These are phyloP conservation scores for Nomada lathburiana DNA, from an alignment of 2,888 invertebrate genomes.

Conservation along the genomic window DNA sequence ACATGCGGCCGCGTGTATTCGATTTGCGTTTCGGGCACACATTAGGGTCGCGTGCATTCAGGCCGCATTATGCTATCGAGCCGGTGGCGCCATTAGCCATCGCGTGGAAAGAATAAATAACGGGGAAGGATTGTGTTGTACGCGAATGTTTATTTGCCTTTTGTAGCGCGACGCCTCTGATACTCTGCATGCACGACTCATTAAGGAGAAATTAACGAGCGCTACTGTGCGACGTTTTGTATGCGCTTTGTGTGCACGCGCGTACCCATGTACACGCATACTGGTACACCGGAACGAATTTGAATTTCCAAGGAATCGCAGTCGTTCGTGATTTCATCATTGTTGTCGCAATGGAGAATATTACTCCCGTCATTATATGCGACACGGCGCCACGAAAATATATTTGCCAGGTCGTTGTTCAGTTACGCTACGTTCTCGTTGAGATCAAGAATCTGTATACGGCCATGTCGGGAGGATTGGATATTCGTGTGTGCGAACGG, in stretches of 20 bases:
- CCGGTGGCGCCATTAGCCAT: neutral
- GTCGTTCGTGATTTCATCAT: neutral
- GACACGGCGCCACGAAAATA: neutral
- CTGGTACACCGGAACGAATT: neutral
- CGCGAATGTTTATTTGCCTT: neutral
- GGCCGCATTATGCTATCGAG: neutral
- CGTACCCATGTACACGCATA: too few species aligned
- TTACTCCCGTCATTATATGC: too few species aligned
- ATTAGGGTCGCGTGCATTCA: neutral
- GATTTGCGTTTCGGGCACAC: constrained; percentile 1
- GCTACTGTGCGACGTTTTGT: neutral
- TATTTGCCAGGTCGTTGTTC: too few species aligned
- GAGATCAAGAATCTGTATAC: neutral
- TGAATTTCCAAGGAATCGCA: neutral
- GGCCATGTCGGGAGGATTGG: neutral
- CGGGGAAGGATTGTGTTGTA: neutral
- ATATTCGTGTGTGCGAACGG: neutral
- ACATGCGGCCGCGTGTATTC: neutral
- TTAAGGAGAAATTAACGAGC: constrained; percentile 27
- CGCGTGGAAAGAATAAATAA: neutral
- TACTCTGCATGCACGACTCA: neutral
- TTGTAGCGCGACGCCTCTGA: neutral
- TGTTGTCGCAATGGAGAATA: too few species aligned
- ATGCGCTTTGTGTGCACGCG: neutral
- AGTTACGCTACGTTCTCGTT: too few species aligned